Percentiles rank a stretch among this genome's conserved stretches.
phyloP scores from a whole-genome alignment of 2,888 invertebrate species.

The Xanthia togata region DNA sequence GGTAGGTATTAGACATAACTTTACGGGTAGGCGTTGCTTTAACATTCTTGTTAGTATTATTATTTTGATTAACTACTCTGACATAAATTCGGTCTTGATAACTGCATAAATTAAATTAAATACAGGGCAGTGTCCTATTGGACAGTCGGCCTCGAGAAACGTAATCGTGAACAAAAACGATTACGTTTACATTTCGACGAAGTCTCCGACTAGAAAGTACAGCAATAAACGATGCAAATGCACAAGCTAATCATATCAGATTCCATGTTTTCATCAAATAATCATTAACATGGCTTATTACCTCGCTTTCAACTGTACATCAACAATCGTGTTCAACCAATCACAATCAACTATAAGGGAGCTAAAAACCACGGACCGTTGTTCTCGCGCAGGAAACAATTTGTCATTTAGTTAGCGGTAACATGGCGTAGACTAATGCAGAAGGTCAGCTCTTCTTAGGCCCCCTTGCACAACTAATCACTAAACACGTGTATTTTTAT shows the following conservation, averaged over 20 bases:
- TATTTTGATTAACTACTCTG: conserved; percentile 25
- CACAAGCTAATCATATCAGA: conserved; percentile 26
- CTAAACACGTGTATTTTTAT: too few species aligned
- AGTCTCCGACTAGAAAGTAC: not conserved
- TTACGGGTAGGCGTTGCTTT: not conserved
- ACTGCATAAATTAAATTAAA: conserved; percentile 28
- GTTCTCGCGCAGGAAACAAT: conserved; percentile 70
- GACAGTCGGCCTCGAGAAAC: conserved; percentile 30
- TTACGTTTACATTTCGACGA: not conserved
- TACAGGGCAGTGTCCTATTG: conserved; percentile 12
- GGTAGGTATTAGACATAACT: not conserved
- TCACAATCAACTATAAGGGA: conserved; percentile 49
- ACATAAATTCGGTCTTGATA: conserved; percentile 34
- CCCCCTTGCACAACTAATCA: not conserved
- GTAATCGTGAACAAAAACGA: conserved; percentile 18
- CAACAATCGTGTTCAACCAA: conserved; percentile 53
- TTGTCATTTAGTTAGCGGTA: conserved; percentile 69
- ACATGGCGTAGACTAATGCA: conserved; percentile 20
- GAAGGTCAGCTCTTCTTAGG: conserved; percentile 34
- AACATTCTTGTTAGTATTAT: conserved; percentile 19
- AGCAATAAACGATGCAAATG: conserved; percentile 20
- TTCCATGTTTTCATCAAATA: conserved; percentile 41
- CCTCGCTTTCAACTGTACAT: conserved; percentile 38
- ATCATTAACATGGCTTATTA: conserved; percentile 44
- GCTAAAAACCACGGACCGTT: conserved; percentile 62